These are phyloP conservation scores for Agrotis puta DNA, from an alignment of 2,888 invertebrate genomes.

Conservation along the genomic window DNA sequence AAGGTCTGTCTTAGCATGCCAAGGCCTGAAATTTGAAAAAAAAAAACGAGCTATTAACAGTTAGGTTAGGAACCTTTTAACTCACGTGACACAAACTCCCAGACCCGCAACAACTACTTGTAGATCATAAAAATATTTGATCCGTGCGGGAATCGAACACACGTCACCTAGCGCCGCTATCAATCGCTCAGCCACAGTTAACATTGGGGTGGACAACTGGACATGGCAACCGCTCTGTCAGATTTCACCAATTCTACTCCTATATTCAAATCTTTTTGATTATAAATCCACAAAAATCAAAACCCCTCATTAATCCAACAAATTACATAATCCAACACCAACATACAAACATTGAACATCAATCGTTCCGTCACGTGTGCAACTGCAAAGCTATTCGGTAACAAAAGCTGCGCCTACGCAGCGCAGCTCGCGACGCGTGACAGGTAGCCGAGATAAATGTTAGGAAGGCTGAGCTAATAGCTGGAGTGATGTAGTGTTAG, in stretches of 20 bases:
- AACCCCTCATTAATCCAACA: neutral
- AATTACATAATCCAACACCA: slow-evolving; percentile 6
- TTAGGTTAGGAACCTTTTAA: no score
- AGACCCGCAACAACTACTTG: no score
- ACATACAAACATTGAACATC: slow-evolving; percentile 23
- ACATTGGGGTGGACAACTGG: neutral
- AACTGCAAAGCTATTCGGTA: slow-evolving; percentile 37
- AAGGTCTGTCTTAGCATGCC: no score
- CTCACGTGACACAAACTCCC: no score
- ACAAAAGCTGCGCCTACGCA: slow-evolving; percentile 58
- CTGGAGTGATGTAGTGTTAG: slow-evolving; percentile 58
- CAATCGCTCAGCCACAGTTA: no score
- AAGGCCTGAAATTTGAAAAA: no score
- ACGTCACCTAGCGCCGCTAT: no score
- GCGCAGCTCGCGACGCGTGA: slow-evolving; percentile 56
- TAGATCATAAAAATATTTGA: no score
- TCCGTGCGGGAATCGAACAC: no score
- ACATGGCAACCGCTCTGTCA: neutral
- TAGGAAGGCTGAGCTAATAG: slow-evolving; percentile 62
- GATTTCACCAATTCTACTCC: neutral
- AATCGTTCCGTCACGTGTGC: slow-evolving; percentile 22
- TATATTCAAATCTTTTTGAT: neutral
- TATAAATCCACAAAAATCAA: neutral
- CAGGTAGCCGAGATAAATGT: slow-evolving; percentile 70
- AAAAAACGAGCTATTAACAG: no score